Percentiles rank a stretch among this genome's conserved stretches.
Conservation (phyloP, 2,888 invertebrate genomes). For the Caenorhabditis macrosperma region DNA sequence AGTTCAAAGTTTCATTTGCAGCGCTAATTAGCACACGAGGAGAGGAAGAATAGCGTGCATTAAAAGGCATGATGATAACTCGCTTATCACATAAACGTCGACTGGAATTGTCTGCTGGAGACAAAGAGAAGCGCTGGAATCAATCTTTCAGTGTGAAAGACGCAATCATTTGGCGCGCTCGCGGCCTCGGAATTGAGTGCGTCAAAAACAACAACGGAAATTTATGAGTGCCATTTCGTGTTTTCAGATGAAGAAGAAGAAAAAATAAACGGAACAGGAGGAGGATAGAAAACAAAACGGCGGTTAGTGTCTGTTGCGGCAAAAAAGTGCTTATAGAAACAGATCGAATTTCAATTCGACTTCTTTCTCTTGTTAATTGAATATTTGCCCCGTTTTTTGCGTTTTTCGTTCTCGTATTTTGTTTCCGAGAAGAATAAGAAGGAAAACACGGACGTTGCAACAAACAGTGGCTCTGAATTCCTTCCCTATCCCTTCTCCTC, state of each 20-base stretch:
- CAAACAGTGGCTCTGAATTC: background rate
- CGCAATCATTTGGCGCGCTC: conserved; percentile 1
- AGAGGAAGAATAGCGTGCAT: conserved; percentile 7
- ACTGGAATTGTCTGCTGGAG: conserved; percentile 10
- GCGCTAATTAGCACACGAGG: background rate
- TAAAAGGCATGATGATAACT: conserved; percentile 1
- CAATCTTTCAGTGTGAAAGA: conserved; percentile 26
- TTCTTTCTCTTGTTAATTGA: conserved; percentile 10
- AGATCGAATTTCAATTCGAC: conserved; percentile 44
- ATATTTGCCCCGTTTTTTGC: conserved; percentile 1
- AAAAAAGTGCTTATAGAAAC: conserved; percentile 38
- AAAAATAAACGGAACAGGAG: background rate
- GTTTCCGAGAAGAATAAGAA: background rate
- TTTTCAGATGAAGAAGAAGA: conserved; percentile 25
- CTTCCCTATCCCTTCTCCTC: background rate
- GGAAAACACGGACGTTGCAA: background rate
- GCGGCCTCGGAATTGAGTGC: conserved; percentile 9
- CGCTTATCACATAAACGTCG: conserved; percentile 30
- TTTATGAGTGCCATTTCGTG: conserved; percentile 49
- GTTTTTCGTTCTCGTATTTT: background rate
- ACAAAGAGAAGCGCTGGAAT: conserved; percentile 15
- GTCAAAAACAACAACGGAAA: conserved; percentile 37
- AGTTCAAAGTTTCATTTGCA: background rate
- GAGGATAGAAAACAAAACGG: conserved; percentile 13
- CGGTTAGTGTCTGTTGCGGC: conserved; percentile 32